These are phyloP conservation scores for Rhinogobius similis DNA, from an alignment of 2,113 vertebrate species.

Conservation along the genomic window DNA sequence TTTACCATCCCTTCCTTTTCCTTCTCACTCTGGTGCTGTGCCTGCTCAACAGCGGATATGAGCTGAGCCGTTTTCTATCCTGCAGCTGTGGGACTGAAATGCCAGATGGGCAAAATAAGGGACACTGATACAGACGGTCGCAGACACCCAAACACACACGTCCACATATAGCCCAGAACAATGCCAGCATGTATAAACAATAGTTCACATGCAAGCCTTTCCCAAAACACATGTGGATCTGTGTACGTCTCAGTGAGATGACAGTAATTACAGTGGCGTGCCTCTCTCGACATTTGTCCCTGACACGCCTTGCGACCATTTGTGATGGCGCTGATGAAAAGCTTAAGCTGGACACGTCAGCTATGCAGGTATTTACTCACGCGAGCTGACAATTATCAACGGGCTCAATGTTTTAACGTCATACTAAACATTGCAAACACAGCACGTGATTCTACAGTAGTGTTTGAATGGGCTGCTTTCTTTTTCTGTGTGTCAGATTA, in stretches of 20 bases:
- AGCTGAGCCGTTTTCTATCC: slow-evolving; percentile 46
- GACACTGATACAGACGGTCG: slow-evolving; percentile 11
- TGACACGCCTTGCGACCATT: slow-evolving; percentile 49
- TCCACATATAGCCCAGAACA: slow-evolving; percentile 19
- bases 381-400: slow-evolving; percentile 27
- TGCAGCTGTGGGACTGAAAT: slow-evolving; percentile 54
- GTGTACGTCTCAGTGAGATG: slow-evolving; percentile 29
- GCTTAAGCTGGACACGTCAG: slow-evolving; percentile 47
- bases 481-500: not conserved
- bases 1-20: slow-evolving; percentile 26
- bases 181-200: slow-evolving; percentile 41
- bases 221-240: slow-evolving; percentile 28
- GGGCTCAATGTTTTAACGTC: not conserved
- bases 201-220: slow-evolving; percentile 29
- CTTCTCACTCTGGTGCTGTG: slow-evolving; percentile 25
- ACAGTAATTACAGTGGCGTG: slow-evolving; percentile 50
- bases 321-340: slow-evolving; percentile 59
- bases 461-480: not conserved
- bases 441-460: not conserved
- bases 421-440: no score
- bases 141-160: slow-evolving; percentile 40
- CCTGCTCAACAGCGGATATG: slow-evolving; percentile 60
- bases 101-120: slow-evolving; percentile 50
- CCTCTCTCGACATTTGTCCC: slow-evolving; percentile 55
- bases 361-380: slow-evolving; percentile 33